A percentile compares a stretch with the other conserved stretches of the same genome.
Conservation (phyloP, 2,888 invertebrate genomes). For the Lysandra bellargus region DNA sequence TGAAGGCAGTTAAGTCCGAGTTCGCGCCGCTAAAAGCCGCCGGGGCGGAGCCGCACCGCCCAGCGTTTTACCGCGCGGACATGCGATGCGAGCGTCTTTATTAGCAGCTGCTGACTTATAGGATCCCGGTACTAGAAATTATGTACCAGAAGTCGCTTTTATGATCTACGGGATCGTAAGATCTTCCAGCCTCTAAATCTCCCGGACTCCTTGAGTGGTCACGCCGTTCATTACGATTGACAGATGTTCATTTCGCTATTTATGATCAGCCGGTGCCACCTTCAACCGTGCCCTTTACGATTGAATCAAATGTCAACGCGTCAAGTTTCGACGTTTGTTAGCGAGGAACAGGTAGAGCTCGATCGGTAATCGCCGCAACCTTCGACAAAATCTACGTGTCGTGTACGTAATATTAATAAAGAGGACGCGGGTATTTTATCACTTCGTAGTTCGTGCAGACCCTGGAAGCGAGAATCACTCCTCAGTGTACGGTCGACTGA, state of each 20-base stretch:
- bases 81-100: constrained; percentile 68
- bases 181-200: background rate
- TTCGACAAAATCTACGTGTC: background rate
- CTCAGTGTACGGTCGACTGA: background rate
- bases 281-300: constrained; percentile 22
- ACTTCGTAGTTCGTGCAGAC: background rate
- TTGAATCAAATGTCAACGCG: constrained; percentile 17
- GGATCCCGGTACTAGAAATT: constrained; percentile 51
- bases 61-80: constrained; percentile 58
- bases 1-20: constrained; percentile 59
- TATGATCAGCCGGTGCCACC: background rate
- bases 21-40: constrained; percentile 56
- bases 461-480: background rate
- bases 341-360: background rate
- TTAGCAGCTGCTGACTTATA: constrained; percentile 57
- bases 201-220: background rate
- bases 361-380: background rate
- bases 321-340: constrained; percentile 10
- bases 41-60: constrained; percentile 70
- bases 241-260: constrained; percentile 1
- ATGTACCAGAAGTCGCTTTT: constrained; percentile 31
- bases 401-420: background rate
- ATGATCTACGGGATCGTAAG: background rate
- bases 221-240: background rate
- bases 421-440: background rate